Conservation (phyloP, 2,888 invertebrate genomes). For the Nasonia oneida region DNA sequence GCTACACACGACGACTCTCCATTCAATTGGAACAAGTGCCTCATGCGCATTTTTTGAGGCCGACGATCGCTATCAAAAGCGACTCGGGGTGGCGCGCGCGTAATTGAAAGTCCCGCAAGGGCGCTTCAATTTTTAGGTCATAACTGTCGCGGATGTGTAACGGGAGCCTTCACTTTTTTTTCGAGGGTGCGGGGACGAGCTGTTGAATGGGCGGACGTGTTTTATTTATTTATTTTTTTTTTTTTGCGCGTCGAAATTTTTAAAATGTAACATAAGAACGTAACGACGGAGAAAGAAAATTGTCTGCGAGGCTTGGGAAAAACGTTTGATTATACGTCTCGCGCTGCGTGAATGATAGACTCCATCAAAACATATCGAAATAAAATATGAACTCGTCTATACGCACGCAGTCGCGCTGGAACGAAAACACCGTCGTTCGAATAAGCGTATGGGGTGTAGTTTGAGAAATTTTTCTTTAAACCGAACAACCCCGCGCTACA, state of each 20-base stretch:
- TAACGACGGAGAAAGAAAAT: background rate
- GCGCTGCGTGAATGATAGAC: background rate
- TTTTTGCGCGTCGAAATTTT: too few relatives aligned
- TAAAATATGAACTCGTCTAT: slow-evolving; percentile 28
- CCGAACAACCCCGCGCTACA: background rate
- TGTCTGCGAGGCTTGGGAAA: background rate
- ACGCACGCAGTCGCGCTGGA: background rate
- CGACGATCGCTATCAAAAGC: slow-evolving; percentile 39
- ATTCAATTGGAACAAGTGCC: slow-evolving; percentile 47
- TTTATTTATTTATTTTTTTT: too few relatives aligned
- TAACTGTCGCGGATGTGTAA: slow-evolving; percentile 55
- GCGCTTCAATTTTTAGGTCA: slow-evolving; percentile 62
- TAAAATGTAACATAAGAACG: too few relatives aligned
- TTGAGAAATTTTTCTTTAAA: background rate
- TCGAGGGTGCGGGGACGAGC: background rate
- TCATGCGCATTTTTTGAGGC: slow-evolving; percentile 9
- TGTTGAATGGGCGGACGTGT: background rate
- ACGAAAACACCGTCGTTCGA: background rate
- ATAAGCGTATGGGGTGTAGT: background rate
- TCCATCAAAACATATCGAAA: slow-evolving; percentile 26
- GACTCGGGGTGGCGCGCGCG: background rate
- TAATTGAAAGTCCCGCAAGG: slow-evolving; percentile 61
- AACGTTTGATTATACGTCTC: background rate
- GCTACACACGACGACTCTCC: background rate
- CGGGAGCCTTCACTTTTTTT: slow-evolving; percentile 24